These are phyloP conservation scores for Apistogramma diplotaenia DNA, from an alignment of 2,113 vertebrate species.

Conservation along the genomic window DNA sequence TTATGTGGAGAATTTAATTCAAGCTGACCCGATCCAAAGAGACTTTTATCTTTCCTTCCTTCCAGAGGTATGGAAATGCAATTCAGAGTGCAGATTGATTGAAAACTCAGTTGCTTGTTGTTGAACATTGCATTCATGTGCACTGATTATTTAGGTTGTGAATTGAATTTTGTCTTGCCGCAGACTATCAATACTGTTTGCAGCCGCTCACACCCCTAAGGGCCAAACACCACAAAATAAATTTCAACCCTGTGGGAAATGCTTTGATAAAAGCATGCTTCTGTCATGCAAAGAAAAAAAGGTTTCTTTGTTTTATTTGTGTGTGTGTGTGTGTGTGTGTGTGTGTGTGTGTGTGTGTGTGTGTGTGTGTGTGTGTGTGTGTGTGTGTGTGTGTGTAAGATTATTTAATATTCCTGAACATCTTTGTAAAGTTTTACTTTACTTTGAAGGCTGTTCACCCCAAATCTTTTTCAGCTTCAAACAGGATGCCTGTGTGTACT, in stretches of 20 bases:
- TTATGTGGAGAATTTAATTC: not conserved
- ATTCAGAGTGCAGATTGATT: conserved; percentile 7
- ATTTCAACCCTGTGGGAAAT: not conserved
- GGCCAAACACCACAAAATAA: conserved; percentile 25
- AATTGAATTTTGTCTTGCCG: conserved; percentile 22
- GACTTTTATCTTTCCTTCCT: not conserved
- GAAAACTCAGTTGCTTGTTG: not conserved
- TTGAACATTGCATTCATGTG: conserved; percentile 5
- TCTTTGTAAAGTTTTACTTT: too few species aligned
- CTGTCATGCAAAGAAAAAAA: not conserved
- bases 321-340: too few species aligned
- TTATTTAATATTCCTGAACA: not conserved
- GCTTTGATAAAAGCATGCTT: conserved; percentile 3
- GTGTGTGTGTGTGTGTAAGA: not conserved
- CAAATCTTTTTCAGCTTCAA: not conserved
- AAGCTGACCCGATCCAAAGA: not conserved
- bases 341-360: not conserved
- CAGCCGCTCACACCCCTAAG: not conserved
- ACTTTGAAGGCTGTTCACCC: not conserved
- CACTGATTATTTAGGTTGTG: conserved; percentile 24
- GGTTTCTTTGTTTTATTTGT: too few species aligned
- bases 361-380: not conserved
- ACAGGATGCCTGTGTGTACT: not conserved
- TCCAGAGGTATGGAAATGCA: not conserved
- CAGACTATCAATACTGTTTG: conserved; percentile 2